These are phyloP conservation scores for Ganaspis sp. DNA, from an alignment of 1,140 invertebrate species.

Conservation along the genomic window DNA sequence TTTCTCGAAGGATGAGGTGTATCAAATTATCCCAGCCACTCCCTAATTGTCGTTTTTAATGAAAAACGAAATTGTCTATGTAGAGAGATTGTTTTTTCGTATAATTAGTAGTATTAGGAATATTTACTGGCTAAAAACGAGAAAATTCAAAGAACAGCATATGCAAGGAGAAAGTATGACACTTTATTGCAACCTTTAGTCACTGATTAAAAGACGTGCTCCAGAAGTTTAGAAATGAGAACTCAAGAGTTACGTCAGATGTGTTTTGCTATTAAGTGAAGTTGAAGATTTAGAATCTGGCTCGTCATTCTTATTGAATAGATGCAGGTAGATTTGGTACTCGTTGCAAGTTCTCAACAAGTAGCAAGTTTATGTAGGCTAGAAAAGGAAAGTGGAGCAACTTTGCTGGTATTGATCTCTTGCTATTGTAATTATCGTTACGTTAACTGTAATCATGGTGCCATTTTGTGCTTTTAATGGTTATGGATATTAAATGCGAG, in stretches of 20 bases:
- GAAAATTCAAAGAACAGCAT: neutral
- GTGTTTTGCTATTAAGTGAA: neutral
- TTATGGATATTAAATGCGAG: conserved; percentile 17
- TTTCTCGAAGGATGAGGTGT: too few relatives aligned
- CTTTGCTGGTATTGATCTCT: neutral
- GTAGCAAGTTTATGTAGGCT: conserved; percentile 2
- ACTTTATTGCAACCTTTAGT: conserved; percentile 11
- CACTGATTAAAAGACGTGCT: conserved; percentile 27
- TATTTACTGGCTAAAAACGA: too few relatives aligned
- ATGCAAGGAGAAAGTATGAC: conserved; percentile 13
- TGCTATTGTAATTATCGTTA: conserved; percentile 12
- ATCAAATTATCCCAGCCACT: too few relatives aligned
- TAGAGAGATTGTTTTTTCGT: neutral
- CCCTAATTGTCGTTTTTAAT: too few relatives aligned
- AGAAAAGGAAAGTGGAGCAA: conserved; percentile 19
- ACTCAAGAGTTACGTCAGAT: conserved; percentile 2
- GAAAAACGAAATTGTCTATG: neutral
- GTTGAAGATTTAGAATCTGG: neutral
- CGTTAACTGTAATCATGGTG: neutral
- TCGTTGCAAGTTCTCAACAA: neutral
- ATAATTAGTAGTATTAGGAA: too few relatives aligned
- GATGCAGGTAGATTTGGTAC: neutral
- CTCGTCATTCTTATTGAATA: conserved; percentile 19
- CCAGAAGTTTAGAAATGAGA: neutral
- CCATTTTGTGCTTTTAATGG: conserved; percentile 7